phyloP scores from a whole-genome alignment of 2,888 invertebrate species.

The Arge pagana region DNA sequence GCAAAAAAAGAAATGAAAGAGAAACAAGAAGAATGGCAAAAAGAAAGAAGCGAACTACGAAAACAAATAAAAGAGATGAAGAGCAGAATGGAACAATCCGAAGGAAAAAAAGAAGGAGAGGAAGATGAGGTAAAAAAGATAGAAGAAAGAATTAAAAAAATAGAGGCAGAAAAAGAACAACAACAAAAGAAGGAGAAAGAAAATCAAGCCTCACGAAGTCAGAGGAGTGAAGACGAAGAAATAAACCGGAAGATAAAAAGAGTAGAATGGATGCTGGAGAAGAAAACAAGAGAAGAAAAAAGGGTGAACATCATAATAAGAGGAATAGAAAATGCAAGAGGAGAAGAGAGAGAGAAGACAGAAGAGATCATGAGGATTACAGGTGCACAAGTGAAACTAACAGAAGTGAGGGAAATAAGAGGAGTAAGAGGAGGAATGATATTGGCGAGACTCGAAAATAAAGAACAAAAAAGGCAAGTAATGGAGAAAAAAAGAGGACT shows the following conservation, averaged over 20 bases:
- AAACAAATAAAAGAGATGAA: no score
- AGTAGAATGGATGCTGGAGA: background rate
- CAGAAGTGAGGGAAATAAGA: background rate
- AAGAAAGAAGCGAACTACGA: no score
- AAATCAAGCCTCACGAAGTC: background rate
- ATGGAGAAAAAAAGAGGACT: slow-evolving; percentile 1
- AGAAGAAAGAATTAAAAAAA: background rate
- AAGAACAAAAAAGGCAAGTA: background rate
- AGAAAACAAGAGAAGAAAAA: background rate
- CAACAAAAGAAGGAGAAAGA: no score
- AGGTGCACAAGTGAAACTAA: background rate
- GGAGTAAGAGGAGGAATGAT: background rate
- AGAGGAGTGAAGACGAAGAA: background rate
- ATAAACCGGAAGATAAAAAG: background rate
- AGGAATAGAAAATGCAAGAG: no score
- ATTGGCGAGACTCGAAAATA: background rate
- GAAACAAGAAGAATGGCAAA: no score
- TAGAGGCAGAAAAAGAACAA: background rate
- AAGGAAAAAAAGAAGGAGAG: background rate
- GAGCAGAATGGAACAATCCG: no score
- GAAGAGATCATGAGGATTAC: no score
- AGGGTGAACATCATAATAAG: background rate
- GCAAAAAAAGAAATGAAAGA: no score
- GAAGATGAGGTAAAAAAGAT: background rate
- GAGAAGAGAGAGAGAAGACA: no score